phyloP scores from a whole-genome alignment of 2,888 invertebrate species.

The Philopedon plagiatum region DNA sequence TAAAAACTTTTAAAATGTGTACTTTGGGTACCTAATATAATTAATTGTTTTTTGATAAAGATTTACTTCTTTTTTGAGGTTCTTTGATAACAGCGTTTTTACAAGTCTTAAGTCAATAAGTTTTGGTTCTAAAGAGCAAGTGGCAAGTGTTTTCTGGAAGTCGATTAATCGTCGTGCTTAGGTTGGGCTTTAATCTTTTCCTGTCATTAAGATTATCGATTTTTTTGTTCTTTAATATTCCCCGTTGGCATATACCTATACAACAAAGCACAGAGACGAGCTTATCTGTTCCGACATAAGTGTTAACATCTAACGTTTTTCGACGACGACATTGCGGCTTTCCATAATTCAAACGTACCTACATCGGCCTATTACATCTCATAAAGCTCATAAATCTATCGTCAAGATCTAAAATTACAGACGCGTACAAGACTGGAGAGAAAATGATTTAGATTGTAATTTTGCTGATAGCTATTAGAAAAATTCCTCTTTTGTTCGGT shows the following conservation, averaged over 20 bases:
- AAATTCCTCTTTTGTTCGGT: neutral
- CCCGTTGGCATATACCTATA: neutral
- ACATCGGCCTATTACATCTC: slow-evolving; percentile 1
- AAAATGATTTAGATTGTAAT: slow-evolving; percentile 8
- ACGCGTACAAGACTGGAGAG: neutral
- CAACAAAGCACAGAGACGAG: neutral
- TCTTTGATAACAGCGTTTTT: too few relatives aligned
- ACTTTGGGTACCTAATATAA: too few relatives aligned
- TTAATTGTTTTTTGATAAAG: too few relatives aligned
- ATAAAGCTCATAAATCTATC: slow-evolving; percentile 15
- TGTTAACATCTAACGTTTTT: slow-evolving; percentile 11
- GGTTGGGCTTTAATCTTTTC: too few relatives aligned
- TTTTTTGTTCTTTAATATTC: neutral
- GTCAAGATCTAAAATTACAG: slow-evolving; percentile 6
- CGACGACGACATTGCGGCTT: neutral
- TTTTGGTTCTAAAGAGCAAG: too few relatives aligned
- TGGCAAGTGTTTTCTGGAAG: too few relatives aligned
- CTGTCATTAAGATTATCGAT: neutral
- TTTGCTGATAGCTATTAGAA: neutral
- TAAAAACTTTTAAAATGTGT: too few relatives aligned
- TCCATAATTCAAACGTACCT: neutral
- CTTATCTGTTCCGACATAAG: slow-evolving; percentile 3
- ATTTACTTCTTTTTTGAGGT: too few relatives aligned
- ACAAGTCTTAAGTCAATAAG: too few relatives aligned
- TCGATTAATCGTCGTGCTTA: too few relatives aligned